A percentile compares a stretch with the other conserved stretches of the same genome.
These are phyloP conservation scores for Hoplostethus mediterraneus DNA, from an alignment of 2,797 vertebrate genomes.

Conservation along the genomic window DNA sequence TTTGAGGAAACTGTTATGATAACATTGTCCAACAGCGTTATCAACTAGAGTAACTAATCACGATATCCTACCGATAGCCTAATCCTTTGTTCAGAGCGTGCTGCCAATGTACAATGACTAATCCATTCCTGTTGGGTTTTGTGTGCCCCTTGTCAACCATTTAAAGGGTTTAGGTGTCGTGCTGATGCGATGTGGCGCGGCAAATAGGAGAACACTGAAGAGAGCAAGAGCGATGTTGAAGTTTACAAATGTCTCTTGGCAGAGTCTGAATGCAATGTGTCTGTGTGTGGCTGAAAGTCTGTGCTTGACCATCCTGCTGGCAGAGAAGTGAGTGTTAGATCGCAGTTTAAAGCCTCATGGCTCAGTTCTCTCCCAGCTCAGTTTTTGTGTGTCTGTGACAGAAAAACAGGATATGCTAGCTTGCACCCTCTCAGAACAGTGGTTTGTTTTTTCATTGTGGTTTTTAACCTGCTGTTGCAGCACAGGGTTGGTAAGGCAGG, in stretches of 20 bases:
- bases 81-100: conserved; percentile 13
- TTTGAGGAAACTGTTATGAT: conserved; percentile 8
- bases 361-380: conserved; percentile 26
- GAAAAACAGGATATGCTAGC: conserved; percentile 79
- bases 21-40: not conserved
- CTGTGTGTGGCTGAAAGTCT: not conserved
- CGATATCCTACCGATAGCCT: conserved; percentile 7
- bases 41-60: not conserved
- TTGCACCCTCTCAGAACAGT: conserved; percentile 39
- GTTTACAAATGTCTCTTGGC: conserved; percentile 41
- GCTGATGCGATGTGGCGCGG: conserved; percentile 12
- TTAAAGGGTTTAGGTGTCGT: conserved; percentile 5
- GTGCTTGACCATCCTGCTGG: conserved; percentile 10
- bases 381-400: conserved; percentile 38
- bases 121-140: conserved; percentile 35
- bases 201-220: conserved; percentile 33
- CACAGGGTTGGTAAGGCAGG: conserved; percentile 47
- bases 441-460: conserved; percentile 42
- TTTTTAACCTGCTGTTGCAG: conserved; percentile 54
- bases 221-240: conserved; percentile 34
- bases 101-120: conserved; percentile 24
- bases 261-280: conserved; percentile 27
- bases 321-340: conserved; percentile 13
- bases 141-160: conserved; percentile 24
- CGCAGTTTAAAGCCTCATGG: conserved; percentile 7